phyloP scores from a whole-genome alignment of 2,888 invertebrate species.

The Uloborus plumipes region DNA sequence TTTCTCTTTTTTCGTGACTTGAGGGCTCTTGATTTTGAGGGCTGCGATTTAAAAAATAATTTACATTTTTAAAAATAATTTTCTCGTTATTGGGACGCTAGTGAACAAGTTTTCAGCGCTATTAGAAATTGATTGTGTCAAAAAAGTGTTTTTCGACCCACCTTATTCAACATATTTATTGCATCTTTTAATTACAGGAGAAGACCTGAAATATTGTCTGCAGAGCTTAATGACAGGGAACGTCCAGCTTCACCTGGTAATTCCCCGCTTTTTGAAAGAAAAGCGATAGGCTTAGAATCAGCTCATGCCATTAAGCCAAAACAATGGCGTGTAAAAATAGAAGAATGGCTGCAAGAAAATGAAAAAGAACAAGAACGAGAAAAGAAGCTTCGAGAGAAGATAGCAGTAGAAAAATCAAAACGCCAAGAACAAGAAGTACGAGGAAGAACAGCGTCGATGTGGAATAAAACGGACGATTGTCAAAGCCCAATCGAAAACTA shows the following conservation, averaged over 20 bases:
- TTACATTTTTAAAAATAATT: too few relatives aligned
- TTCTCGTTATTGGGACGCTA: too few relatives aligned
- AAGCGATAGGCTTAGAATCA: conserved; percentile 72
- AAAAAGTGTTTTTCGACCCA: too few relatives aligned
- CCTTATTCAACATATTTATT: too few relatives aligned
- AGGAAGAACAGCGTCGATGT: conserved; percentile 24
- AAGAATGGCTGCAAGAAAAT: conserved; percentile 90
- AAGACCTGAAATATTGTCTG: conserved; percentile 79
- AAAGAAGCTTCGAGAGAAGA: conserved; percentile 53
- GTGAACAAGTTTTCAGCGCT: too few relatives aligned
- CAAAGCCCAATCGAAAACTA: conserved; percentile 28
- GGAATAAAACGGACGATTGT: conserved; percentile 11
- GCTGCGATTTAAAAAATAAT: too few relatives aligned
- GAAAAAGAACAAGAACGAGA: conserved; percentile 80
- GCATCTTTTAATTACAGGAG: conserved; percentile 74
- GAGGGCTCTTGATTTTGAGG: too few relatives aligned
- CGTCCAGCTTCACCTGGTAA: conserved; percentile 67
- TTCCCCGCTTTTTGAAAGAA: conserved; percentile 71
- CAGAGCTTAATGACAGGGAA: conserved; percentile 66
- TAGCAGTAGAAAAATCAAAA: conserved; percentile 32
- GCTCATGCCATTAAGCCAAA: conserved; percentile 55
- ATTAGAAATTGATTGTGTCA: too few relatives aligned
- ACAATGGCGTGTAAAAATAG: conserved; percentile 89
- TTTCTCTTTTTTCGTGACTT: too few relatives aligned
- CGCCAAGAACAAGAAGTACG: conserved; percentile 48